Evolutionary conservation across 1,140 invertebrate species (phyloP), one percentile per base, ranked within the genome.

Genomic region (Drosophila auraria): DNA sequence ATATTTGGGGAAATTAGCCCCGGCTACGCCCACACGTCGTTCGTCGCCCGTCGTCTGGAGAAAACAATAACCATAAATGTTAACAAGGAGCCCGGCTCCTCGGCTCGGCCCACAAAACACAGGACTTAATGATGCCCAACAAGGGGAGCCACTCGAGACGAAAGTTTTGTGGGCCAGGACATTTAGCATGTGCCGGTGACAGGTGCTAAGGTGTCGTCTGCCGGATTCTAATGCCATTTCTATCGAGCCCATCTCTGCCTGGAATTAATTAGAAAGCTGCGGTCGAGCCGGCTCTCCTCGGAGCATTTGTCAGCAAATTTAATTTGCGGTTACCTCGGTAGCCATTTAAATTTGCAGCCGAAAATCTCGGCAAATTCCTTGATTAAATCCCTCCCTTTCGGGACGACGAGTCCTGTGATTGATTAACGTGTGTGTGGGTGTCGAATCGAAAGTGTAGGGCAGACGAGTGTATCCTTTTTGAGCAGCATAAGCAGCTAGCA

Each of bases 21-120:
- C 23, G 66, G 56, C 65, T 62, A 82, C 80, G 81, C 81, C 80
- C 65, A 59, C 70, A 71, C 45, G 58, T 71, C 36, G 53, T 58
- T 65, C 27, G 53, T 27, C 50, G 40, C 20, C 50, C 17, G 45
- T 15, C 30, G 44, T 64, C 60, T 23, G 33, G 71, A 40, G 51
- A 69, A 89, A 75, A 76, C 86, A 82, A 89, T 90, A 90, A 65
- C 75, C 84, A 89, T 89, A 89, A 89, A 89, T 89, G 86, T 89
- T 84, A 90, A 89, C 84, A 90, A 79, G 86, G 62, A 73, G 78
- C 64, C 68, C 54, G 20, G 20, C 20, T 20, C 20, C 20, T 38
- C 38, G 68, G 54, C 45, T 38, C 38, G 68, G 54, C 45, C 74
- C 59, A 63, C 76, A 79, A 60, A 61, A 56, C 76, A 72, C 74